Base-by-base conservation (phyloP, 2,888 invertebrate genomes). In the Drosophila prolongata region DNA sequence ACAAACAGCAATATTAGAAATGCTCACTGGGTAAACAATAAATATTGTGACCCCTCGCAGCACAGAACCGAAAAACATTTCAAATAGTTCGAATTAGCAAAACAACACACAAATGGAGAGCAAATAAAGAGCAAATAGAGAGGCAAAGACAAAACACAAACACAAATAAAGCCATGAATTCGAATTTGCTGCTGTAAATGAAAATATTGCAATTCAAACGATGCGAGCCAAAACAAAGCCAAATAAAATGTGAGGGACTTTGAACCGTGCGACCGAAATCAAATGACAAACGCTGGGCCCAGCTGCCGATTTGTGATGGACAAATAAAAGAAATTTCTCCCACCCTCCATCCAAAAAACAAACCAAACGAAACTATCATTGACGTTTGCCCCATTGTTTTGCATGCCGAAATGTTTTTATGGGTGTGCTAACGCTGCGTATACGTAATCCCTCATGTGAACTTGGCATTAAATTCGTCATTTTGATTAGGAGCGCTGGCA, bases 401-500 rank as follows among this genome's bases (percentile, higher is more conserved):
- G 59, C 79, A 75, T 77, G 73, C 74, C 78, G 84, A 76, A 76
- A 81, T 78, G 78, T 68, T 75, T 77, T 43, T 30, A 27, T 65
- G 58, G 72, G 72, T 34, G 71, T 37, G 71, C 38, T 40, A 10
- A 49, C 42, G 24, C 59, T 66, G 69, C 67, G 70, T 75, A 61
- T 78, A 70, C 72, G 70, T 49, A 62, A 70, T 70, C 30, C 37
- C 40, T 24, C 52, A 55, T 67, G 66, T 49, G 73, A 73, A 73
- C 73, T 73, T 66, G 59, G 52, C 40, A 37, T 55, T 43, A 40
- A 50, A 57, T 42, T 37, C n/a, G 5, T 24, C 30, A 27, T 54
- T 47, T 37, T 8, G 47, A 50, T 64, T 60, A 49, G 43, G 37
- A 19, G 14, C 5, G 24, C n/a, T 30, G 14, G 30, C 35, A 35